phyloP scores from a whole-genome alignment of 1,140 invertebrate species.

The Muscidifurax raptorellus region DNA sequence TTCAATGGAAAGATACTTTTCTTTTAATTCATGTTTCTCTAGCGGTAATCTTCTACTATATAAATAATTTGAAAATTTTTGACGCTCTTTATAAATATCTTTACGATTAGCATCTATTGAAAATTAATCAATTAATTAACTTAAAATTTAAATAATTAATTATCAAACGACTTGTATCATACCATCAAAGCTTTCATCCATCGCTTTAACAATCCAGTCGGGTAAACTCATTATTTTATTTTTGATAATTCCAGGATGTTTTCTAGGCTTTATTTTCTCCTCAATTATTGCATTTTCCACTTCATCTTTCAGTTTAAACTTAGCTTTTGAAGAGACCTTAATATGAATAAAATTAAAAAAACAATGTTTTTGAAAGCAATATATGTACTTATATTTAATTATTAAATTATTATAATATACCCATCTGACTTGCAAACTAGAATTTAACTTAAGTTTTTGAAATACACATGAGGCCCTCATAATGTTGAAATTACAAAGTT shows the following conservation, averaged over 20 bases:
- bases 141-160: slow-evolving; percentile 27
- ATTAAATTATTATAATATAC: slow-evolving; percentile 56
- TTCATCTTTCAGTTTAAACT: slow-evolving; percentile 73
- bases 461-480: slow-evolving; percentile 14
- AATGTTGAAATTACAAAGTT: not conserved
- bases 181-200: slow-evolving; percentile 76
- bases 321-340: slow-evolving; percentile 70
- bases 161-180: slow-evolving; percentile 42
- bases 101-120: slow-evolving; percentile 76
- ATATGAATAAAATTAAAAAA: slow-evolving; percentile 49
- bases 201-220: slow-evolving; percentile 76
- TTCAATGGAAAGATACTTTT: slow-evolving; percentile 70
- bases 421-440: slow-evolving; percentile 27
- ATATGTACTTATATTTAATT: slow-evolving; percentile 1
- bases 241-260: slow-evolving; percentile 81
- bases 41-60: slow-evolving; percentile 78
- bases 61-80: slow-evolving; percentile 79
- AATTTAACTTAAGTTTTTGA: slow-evolving; percentile 5
- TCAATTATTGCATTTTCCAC: slow-evolving; percentile 76
- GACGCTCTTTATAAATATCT: slow-evolving; percentile 74
- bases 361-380: not conserved
- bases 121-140: slow-evolving; percentile 30
- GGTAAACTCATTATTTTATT: slow-evolving; percentile 76
- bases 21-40: slow-evolving; percentile 77
- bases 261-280: slow-evolving; percentile 78